Base-by-base conservation (phyloP, 2,113 vertebrate genomes). In the Psilopogon haemacephalus region DNA sequence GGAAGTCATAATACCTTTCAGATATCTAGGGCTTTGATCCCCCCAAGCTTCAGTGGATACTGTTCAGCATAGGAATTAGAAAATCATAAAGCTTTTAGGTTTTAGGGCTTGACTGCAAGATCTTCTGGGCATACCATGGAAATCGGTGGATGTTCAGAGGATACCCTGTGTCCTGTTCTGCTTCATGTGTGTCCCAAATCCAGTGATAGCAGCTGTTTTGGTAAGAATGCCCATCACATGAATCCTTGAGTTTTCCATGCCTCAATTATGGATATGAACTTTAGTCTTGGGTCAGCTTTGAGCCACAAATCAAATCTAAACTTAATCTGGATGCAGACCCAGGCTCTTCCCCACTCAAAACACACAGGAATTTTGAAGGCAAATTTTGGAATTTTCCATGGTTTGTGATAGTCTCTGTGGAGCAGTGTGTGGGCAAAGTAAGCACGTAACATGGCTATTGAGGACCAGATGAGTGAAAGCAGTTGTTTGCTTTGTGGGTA, bases 241-340 rank as follows among this genome's bases (percentile, higher is more conserved):
- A 71, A 74, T 28, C 44, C 32, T 0, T 20, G 21, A 86, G 12
- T 89, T 94, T 94, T 89, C 91, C 56, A 60, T 38, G 87, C 60
- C 64, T 74, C 75, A 83, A 3, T 67, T 94, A 71, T 54, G 59
- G 52, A 27, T 27, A 21, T 87, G 91, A 92, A 94, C 71, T 80
- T 54, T 14, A 28, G 44, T 21, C 69, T 54, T 58, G n/a, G 89
- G 93, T 94, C 96, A 96, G 38, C 56, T 89, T 60, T 0, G 58
- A 96, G 89, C 94, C 95, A 82, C 95, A 96, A 94, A 94, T 89
- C 94, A 85, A 88, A 91, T 77, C 82, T 94, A 91, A 96, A 91
- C 75, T 85, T 54, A 23, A 71, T 89, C 87, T 89, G 85, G 89
- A 91, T 48, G 32, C 42, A 95, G 58, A 24, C 48, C 48, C 79